Conservation (phyloP, 2,888 invertebrate species). For the Hypercompe scribonia region DNA sequence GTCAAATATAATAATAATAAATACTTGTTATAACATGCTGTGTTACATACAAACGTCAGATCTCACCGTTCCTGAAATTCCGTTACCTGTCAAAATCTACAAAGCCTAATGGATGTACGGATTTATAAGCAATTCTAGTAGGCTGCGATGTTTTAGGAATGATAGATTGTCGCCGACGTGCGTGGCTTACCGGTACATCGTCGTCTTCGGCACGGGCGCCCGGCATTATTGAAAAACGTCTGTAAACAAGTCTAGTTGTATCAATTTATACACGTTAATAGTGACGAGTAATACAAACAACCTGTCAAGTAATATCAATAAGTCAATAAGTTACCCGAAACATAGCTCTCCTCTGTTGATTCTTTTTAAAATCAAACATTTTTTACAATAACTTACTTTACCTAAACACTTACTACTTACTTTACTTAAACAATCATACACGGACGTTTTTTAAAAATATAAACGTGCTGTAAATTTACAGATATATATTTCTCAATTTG, state of each 20-base stretch:
- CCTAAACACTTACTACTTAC: no score
- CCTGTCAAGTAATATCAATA: no score
- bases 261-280: neutral
- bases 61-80: slow-evolving; percentile 9
- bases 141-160: slow-evolving; percentile 66
- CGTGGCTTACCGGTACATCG: slow-evolving; percentile 33
- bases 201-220: slow-evolving; percentile 66
- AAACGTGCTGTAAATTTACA: no score
- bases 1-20: neutral
- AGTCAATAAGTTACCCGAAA: no score
- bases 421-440: no score
- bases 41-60: slow-evolving; percentile 24
- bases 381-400: no score
- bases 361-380: no score
- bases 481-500: no score
- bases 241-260: slow-evolving; percentile 39
- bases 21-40: neutral
- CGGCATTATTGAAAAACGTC: slow-evolving; percentile 79
- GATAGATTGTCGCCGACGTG: slow-evolving; percentile 69
- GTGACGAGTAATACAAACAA: neutral
- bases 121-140: slow-evolving; percentile 55
- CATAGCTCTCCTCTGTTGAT: no score
- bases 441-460: no score
- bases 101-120: slow-evolving; percentile 66
- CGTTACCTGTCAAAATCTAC: slow-evolving; percentile 73